Evolutionary conservation across 2,797 vertebrate species (phyloP), one percentile per base, ranked within the genome.

Genomic region (Antrozous pallidus): DNA sequence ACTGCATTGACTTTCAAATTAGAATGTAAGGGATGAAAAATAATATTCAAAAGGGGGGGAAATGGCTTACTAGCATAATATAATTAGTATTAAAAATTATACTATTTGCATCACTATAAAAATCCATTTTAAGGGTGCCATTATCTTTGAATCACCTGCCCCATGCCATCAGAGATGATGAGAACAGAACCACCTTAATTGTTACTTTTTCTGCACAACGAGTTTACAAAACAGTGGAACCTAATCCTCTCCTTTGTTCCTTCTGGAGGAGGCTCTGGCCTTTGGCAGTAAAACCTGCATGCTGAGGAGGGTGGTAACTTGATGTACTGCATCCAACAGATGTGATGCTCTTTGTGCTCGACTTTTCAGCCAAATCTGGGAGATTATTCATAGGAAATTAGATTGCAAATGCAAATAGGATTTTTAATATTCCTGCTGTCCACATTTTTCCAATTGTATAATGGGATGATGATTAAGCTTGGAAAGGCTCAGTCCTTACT

Each of bases 371-470:
- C 95, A 95, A 90, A 93, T 86, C 81, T 65, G 51, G 38, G 80
- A 78, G 91, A 95, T 94, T 90, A 95, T 94, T 97, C 88, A 54
- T 70, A 94, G 96, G 90, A 96, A 97, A 96, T 96, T 92, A 88
- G 95, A 95, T 83, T 92, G 74, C 77, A 90, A 94, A 90, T 95
- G 91, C 58, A 95, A 95, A 96, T 94, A 93, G 87, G 81, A 85
- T 90, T 95, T 97, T 97, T 95, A 95, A 95, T 95, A 97, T 90
- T 97, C 94, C 87, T 93, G 78, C 94, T 96, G 90, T 93, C 93
- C 93, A 95, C 87, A 88, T 65, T 96, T 97, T 95, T 92, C 49
- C 91, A 95, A 1, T 94, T 94, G 65, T 81, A 49, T 90, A 95
- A 90, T 77, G 42, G 78, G 47, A 65, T 95, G 84, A 88, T 92